Base-by-base conservation (phyloP, 2,888 invertebrate species). In the Scaptomyza polygonia region DNA sequence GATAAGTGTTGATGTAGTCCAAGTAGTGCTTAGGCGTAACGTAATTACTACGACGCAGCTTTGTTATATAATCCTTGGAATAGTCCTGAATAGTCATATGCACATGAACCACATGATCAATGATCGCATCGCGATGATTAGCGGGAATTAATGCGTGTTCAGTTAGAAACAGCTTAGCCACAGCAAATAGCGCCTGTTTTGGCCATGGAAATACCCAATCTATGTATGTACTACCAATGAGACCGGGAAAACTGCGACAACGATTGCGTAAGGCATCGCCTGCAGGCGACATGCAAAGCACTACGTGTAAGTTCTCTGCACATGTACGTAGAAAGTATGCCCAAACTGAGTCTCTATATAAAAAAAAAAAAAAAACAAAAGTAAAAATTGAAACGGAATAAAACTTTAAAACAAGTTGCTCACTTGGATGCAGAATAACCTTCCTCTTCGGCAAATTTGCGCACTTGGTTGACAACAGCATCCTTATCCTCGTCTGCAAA, bases 161-260 rank as follows among this genome's bases (percentile, higher is more conserved):
- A 79, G 95, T 94, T 0, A 98, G 93, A 86, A 95, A 97, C 1
- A 96, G 95, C 59, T 95, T 95, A 0, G 98, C 98, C 0, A 98
- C 97, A 0, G 97, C 97, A 56, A 95, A 93, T 48, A 98, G 90
- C 0, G 98, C 98, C 90, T 98, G 97, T 73, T 95, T 94, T 0
- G 98, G 97, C 98, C 98, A 98, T 0, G 97, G 95, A 91, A 96
- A 97, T 89, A 97, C 95, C 98, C 98, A 98, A 91, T 98, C 97
- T 72, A 98, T 97, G 39, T 96, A 96, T 0, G 97, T 96, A 89
- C 97, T 97, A 89, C 97, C 98, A 39, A 98, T 97, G 47, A 98
- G 92, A 0, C 97, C 97, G 0, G 98, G 98, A 91, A 98, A 98
- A 92, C 95, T 97, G 73, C 97, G 94, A 88, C 98, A 98, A 16